phyloP scores from a whole-genome alignment of 2,888 invertebrate species.

The Mesopsocus fuscifrons region DNA sequence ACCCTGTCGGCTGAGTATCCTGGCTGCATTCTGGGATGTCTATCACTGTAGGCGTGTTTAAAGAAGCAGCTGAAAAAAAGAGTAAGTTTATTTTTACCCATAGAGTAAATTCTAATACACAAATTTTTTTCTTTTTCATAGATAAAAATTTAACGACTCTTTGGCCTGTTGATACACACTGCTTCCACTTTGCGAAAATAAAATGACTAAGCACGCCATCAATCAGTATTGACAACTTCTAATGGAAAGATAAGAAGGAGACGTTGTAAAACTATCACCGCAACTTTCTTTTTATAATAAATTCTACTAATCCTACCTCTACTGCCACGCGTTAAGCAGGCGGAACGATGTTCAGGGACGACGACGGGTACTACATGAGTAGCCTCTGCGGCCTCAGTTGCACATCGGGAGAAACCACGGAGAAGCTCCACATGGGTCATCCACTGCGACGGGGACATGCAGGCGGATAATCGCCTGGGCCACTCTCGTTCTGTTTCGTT shows the following conservation, averaged over 20 bases:
- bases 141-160: no score
- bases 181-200: no score
- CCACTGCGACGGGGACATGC: constrained; percentile 21
- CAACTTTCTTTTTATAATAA: not conserved
- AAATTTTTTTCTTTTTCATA: no score
- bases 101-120: not conserved
- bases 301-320: no score
- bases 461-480: not conserved
- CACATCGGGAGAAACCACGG: constrained; percentile 16
- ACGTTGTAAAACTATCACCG: not conserved
- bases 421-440: constrained; percentile 21
- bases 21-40: constrained; percentile 13
- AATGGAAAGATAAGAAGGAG: no score
- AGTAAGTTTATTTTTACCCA: not conserved
- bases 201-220: no score
- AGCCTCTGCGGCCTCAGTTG: constrained; percentile 14
- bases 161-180: no score
- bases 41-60: constrained; percentile 4
- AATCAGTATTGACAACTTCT: no score
- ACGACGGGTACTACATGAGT: constrained; percentile 2
- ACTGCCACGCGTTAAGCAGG: not conserved
- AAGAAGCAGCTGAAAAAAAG: constrained; percentile 1
- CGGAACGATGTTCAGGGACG: not conserved
- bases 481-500: not conserved
- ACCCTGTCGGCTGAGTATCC: no score